Conservation (phyloP, 2,113 vertebrate genomes). For the Apteryx owenii region DNA sequence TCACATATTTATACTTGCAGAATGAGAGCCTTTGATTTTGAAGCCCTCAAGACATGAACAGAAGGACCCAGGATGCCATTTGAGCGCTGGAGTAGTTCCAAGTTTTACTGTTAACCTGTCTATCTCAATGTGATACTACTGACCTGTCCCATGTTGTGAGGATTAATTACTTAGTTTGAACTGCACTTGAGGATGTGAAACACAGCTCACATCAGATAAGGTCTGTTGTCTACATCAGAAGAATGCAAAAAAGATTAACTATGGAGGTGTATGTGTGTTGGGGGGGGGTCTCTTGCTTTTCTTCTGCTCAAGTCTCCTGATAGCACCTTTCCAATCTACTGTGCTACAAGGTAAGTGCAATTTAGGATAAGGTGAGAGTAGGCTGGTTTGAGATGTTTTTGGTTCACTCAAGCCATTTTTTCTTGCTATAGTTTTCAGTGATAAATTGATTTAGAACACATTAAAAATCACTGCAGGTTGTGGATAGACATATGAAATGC, state of each 20-base stretch:
- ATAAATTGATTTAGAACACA: not conserved
- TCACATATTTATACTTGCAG: not conserved
- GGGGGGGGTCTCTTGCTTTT: not conserved
- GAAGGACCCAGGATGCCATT: not conserved
- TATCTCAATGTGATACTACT: not conserved
- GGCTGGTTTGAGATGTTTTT: not conserved
- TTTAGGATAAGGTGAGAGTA: not conserved
- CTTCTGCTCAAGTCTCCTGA: not conserved
- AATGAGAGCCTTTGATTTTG: not conserved
- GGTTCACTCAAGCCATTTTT: not conserved
- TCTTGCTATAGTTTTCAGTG: not conserved
- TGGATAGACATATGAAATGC: not conserved
- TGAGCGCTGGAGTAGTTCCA: not conserved
- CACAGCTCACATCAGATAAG: not conserved
- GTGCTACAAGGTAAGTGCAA: not conserved
- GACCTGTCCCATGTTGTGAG: not conserved
- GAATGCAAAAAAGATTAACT: not conserved
- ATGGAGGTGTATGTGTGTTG: not conserved
- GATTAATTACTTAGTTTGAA: conserved; percentile 26
- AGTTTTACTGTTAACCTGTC: conserved; percentile 33
- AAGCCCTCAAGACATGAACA: not conserved
- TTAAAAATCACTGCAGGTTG: not conserved
- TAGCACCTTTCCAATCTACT: not conserved
- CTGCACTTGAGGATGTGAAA: not conserved
- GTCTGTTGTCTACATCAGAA: not conserved